Percentiles rank a stretch among this genome's conserved stretches.
Evolutionary conservation across 2,797 vertebrate species (phyloP).

Genomic region (Labeo calbasu): DNA sequence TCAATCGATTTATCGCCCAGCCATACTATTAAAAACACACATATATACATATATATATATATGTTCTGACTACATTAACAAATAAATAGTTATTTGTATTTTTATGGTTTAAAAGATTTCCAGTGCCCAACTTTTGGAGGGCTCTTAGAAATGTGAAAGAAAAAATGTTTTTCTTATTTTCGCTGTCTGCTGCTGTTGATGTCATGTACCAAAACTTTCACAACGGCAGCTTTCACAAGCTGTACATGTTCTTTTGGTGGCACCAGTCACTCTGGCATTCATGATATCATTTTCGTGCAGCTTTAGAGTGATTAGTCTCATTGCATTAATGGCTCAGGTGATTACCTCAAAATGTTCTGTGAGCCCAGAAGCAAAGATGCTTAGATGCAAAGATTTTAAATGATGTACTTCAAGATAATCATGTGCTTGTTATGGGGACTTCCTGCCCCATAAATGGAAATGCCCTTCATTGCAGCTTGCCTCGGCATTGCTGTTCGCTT

Average conservation of each 20-base stretch:
- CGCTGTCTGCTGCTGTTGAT: background rate
- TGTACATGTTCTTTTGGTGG: background rate
- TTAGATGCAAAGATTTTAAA: background rate
- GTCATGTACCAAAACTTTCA: background rate
- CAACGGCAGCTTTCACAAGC: background rate
- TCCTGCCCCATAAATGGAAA: conserved; percentile 58
- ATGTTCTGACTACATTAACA: no score
- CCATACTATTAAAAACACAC: no score
- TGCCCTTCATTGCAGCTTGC: conserved; percentile 67
- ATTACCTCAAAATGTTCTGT: background rate
- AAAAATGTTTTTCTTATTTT: background rate
- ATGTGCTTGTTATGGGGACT: background rate
- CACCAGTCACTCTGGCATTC: background rate
- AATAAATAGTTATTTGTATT: background rate
- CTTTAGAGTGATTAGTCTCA: background rate
- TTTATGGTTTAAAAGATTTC: background rate
- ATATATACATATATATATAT: no score
- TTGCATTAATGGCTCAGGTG: background rate
- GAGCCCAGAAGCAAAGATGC: background rate
- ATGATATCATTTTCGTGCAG: background rate
- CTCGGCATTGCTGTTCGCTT: conserved; percentile 70
- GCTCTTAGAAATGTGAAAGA: background rate
- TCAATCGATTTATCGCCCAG: no score
- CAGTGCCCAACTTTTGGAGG: no score
- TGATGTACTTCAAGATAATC: background rate